These are phyloP conservation scores for Portunus trituberculatus DNA, from an alignment of 1,140 invertebrate species.

Conservation along the genomic window DNA sequence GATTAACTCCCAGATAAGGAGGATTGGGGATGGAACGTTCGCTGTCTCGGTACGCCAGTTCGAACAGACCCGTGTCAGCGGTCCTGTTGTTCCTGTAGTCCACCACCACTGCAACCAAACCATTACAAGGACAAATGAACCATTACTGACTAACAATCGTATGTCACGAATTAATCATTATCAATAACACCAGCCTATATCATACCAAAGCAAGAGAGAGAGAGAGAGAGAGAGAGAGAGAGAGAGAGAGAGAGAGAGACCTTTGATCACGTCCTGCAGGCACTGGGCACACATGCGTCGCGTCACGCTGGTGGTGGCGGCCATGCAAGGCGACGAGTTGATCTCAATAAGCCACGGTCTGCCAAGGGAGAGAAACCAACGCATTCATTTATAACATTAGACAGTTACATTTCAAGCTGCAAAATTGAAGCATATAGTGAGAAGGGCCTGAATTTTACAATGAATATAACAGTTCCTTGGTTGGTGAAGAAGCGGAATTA, in stretches of 20 bases:
- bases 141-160: background rate
- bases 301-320: constrained; percentile 93
- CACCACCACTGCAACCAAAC: constrained; percentile 52
- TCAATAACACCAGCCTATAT: background rate
- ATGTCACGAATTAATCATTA: background rate
- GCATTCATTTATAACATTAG: background rate
- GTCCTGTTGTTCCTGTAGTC: constrained; percentile 67
- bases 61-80: constrained; percentile 66
- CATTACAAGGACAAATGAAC: background rate
- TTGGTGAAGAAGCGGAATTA: too few relatives aligned
- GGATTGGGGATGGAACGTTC: constrained; percentile 67
- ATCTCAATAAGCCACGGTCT: constrained; percentile 96
- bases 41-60: constrained; percentile 67
- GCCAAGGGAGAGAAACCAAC: background rate
- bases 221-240: too few relatives aligned
- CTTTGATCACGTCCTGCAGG: constrained; percentile 95
- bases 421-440: too few relatives aligned
- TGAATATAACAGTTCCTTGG: too few relatives aligned
- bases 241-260: constrained; percentile 81
- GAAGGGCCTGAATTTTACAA: too few relatives aligned
- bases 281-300: constrained; percentile 91
- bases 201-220: too few relatives aligned
- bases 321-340: constrained; percentile 95
- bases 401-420: too few relatives aligned
- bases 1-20: constrained; percentile 66